A percentile compares a stretch with the other conserved stretches of the same genome.
These are phyloP conservation scores for Enteromius fasciolatus DNA, from an alignment of 2,797 vertebrate species.

Conservation along the genomic window DNA sequence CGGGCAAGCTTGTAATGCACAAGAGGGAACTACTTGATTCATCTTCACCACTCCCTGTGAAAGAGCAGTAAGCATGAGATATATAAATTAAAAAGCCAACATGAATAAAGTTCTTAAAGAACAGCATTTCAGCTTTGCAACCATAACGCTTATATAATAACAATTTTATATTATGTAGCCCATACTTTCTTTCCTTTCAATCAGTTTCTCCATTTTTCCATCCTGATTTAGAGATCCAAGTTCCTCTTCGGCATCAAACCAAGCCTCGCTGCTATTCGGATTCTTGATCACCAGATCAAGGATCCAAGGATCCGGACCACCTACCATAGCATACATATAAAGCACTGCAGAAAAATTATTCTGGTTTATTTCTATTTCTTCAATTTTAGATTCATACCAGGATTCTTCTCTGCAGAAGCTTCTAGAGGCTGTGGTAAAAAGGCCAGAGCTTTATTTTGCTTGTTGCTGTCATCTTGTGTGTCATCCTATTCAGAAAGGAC, in stretches of 20 bases:
- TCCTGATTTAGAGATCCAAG: slow-evolving; percentile 46
- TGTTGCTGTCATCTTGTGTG: neutral
- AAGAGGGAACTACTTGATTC: slow-evolving; percentile 46
- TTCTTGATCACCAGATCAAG: no score
- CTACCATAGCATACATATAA: slow-evolving; percentile 26
- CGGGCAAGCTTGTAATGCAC: slow-evolving; percentile 61
- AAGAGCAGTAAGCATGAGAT: neutral
- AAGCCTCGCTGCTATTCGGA: slow-evolving; percentile 59
- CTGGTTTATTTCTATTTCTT: neutral
- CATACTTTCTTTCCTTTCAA: neutral
- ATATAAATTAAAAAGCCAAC: neutral
- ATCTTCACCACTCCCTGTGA: slow-evolving; percentile 38
- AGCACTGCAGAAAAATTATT: neutral
- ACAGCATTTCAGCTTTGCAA: neutral
- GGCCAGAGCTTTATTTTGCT: neutral
- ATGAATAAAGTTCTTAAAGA: neutral
- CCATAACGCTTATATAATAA: neutral
- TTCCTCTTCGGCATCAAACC: slow-evolving; percentile 76
- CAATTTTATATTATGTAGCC: neutral
- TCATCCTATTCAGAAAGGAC: slow-evolving; percentile 18
- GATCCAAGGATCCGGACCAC: no score
- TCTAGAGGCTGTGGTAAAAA: neutral
- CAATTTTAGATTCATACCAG: slow-evolving; percentile 33
- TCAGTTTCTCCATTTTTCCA: neutral
- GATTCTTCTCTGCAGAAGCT: slow-evolving; percentile 3